Evolutionary conservation across 1,140 invertebrate species (phyloP), one percentile per base, ranked within the genome.

Genomic region (Rhagoletis pomonella): DNA sequence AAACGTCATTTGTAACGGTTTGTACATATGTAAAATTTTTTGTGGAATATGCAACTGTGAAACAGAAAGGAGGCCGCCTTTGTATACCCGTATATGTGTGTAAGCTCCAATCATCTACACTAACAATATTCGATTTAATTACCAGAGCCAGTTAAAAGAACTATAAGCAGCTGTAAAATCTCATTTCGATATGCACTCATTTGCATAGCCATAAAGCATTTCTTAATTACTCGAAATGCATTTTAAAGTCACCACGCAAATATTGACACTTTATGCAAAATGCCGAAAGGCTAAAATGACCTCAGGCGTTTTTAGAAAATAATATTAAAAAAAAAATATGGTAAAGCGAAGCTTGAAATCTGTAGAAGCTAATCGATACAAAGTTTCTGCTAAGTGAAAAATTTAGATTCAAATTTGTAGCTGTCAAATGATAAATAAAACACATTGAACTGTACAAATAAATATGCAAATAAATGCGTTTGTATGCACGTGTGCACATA

Each of bases 401-500:
- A 81, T 19, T 81, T 81, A n/a, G 6, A 73, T 73, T 73, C 67
- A 47, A 73, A 73, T 73, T 73, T 73, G 67, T 44, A 81, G 73
- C 73, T 55, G 73, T 10, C 73, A 55, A 81, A 81, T 55, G 73
- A 81, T 42, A 81, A 81, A 81, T 69, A 47, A 19, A 42, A 67
- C 17, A 73, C 67, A 50, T 55, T 55, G 50, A 55, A 55, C 50
- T 29, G 1, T 3, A 81, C 50, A 50, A 58, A 55, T 17, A 58
- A 81, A 81, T 81, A 50, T 58, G 73, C 7, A 19, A 58, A 81
- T 81, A 58, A 55, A 81, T 55, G n/a, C 29, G 10, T 67, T 1
- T 5, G 64, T 67, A 67, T 67, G 29, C 4, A 3, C 19, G 17
- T n/a, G 44, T 19, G 17, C 17, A 77, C 4, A 29, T n/a, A 62